Conservation (phyloP, 2,113 vertebrate genomes). For the Notiomystis cincta region DNA sequence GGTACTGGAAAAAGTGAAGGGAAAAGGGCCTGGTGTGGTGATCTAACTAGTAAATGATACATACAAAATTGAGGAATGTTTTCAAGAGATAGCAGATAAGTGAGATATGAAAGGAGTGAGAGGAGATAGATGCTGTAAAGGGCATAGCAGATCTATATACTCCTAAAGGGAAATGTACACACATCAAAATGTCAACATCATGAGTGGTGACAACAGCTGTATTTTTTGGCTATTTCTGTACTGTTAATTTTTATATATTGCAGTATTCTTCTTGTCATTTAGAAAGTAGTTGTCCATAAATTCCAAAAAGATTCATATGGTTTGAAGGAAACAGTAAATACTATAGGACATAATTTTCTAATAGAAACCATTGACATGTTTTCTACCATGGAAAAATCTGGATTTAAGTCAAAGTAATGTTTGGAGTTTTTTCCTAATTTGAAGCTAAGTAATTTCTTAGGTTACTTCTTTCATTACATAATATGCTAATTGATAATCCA, state of each 20-base stretch:
- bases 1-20: neutral
- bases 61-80: neutral
- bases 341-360: neutral
- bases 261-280: neutral
- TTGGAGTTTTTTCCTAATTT: accelerated
- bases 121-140: neutral
- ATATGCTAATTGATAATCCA: neutral
- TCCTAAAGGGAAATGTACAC: neutral
- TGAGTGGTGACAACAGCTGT: neutral
- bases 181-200: neutral
- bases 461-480: neutral
- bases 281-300: neutral
- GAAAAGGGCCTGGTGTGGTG: neutral
- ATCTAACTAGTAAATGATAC: neutral
- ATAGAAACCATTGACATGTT: neutral
- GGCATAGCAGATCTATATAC: neutral
- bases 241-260: neutral
- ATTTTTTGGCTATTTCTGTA: neutral
- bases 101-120: neutral
- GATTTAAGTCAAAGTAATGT: neutral
- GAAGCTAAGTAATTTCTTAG: neutral
- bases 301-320: neutral
- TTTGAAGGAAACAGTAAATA: neutral
- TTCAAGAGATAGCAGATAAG: neutral
- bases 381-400: neutral